Conservation (phyloP, 2,797 vertebrate species). For the Phalanger gymnotis region DNA sequence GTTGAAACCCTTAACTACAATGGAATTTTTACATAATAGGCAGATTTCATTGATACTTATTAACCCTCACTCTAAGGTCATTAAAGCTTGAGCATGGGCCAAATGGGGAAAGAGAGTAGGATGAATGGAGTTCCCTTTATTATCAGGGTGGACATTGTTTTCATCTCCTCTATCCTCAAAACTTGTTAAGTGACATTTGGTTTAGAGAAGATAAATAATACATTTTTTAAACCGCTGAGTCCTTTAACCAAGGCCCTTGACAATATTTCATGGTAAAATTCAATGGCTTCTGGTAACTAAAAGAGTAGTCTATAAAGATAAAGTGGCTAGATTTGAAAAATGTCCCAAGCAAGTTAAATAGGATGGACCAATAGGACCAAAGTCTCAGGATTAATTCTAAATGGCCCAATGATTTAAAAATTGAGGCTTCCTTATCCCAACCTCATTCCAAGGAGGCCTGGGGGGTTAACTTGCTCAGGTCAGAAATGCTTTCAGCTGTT, state of each 20-base stretch:
- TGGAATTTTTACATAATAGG: background rate
- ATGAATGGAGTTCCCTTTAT: slow-evolving; percentile 45
- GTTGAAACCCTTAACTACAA: background rate
- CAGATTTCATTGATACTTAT: background rate
- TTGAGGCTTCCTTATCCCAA: background rate
- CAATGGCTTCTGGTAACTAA: slow-evolving; percentile 37
- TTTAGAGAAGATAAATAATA: background rate
- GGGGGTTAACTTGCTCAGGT: background rate
- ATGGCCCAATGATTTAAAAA: background rate
- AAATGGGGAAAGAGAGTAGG: background rate
- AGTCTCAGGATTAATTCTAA: slow-evolving; percentile 12
- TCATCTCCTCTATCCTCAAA: slow-evolving; percentile 48
- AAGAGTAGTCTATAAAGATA: slow-evolving; percentile 11
- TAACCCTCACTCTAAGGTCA: background rate
- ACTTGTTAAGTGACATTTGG: slow-evolving; percentile 38
- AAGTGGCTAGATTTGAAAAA: background rate
- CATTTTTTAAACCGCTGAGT: background rate
- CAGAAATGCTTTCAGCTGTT: background rate
- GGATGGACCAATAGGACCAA: background rate
- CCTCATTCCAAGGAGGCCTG: background rate
- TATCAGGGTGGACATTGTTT: slow-evolving; percentile 13
- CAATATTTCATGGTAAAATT: slow-evolving; percentile 51
- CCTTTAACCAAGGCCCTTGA: slow-evolving; percentile 27
- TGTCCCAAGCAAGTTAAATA: background rate
- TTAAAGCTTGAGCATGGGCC: background rate